Evolutionary conservation across 1,140 invertebrate genomes (phyloP), one percentile per base, ranked within the genome.

Genomic region (Dryas iulia): DNA sequence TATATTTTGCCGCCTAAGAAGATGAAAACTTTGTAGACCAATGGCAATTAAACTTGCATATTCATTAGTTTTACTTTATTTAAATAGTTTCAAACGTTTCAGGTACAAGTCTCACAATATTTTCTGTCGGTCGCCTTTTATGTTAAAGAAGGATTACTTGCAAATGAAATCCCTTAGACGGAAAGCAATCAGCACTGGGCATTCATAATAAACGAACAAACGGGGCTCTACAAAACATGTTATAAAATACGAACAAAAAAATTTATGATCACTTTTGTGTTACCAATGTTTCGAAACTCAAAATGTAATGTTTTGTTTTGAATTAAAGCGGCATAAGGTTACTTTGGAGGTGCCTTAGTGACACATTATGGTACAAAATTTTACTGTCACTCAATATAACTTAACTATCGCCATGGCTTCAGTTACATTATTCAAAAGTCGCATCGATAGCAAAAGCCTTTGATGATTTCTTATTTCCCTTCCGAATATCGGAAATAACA

Each of bases 181-280:
- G 61, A 62, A 21, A 74, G 74, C 72, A 75, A 81, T 78, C 71
- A 78, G 59, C 66, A 65, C 72, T 71, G 70, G 74, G 70, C 69
- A 76, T 72, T 71, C 69, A 69, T 57, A 24, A 62, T 21, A 69
- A 57, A 63, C 69, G 24, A 76, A 75, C 47, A 71, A 74, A 81
- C 66, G 18, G 73, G 63, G 73, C 68, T 74, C 74, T 73, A 77
- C 72, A 77, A 79, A 69, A 67, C 39, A 73, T 31, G 59, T 71
- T 75, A 75, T 74, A 76, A 78, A 73, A 73, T 69, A 77, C 66
- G 64, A 58, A 67, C 73, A 83, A 82, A 86, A 86, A 82, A 72
- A 59, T 89, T 89, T 87, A 86, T 77, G 60, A 64, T 62, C 31
- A 53, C 65, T 66, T 79, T 86, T 84, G 84, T 84, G 59, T 59